Conservation (phyloP, 2,888 invertebrate species). For the Euclidia mi region DNA sequence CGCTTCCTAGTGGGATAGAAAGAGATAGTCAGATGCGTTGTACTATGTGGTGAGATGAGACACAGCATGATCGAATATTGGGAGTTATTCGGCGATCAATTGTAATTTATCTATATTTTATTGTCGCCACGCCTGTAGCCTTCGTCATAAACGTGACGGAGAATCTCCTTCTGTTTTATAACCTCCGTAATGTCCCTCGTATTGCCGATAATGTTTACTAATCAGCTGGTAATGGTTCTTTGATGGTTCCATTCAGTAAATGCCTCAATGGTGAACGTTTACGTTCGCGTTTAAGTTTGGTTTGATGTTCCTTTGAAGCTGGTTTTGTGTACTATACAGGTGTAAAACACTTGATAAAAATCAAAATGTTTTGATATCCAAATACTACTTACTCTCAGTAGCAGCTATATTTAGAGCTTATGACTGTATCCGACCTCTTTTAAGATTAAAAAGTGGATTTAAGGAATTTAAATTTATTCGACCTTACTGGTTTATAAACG, state of each 20-base stretch:
- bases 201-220: conserved; percentile 6
- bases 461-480: too few relatives aligned
- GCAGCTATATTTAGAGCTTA: too few relatives aligned
- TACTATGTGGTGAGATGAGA: background rate
- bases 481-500: too few relatives aligned
- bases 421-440: too few relatives aligned
- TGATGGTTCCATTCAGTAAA: background rate
- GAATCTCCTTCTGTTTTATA: conserved; percentile 57
- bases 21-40: too few relatives aligned
- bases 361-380: too few relatives aligned
- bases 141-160: conserved; percentile 30
- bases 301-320: too few relatives aligned
- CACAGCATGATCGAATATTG: conserved; percentile 21
- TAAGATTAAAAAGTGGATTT: too few relatives aligned
- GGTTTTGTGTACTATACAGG: too few relatives aligned
- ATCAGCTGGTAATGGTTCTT: conserved; percentile 7
- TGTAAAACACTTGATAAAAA: too few relatives aligned
- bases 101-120: conserved; percentile 52
- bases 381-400: too few relatives aligned
- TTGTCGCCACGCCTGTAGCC: conserved; percentile 41
- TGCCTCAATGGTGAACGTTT: background rate
- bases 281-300: background rate
- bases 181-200: conserved; percentile 25
- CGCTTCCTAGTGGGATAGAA: background rate
- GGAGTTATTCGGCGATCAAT: conserved; percentile 33